Conservation (phyloP, 2,797 vertebrate genomes). For the Hoplostethus mediterraneus region DNA sequence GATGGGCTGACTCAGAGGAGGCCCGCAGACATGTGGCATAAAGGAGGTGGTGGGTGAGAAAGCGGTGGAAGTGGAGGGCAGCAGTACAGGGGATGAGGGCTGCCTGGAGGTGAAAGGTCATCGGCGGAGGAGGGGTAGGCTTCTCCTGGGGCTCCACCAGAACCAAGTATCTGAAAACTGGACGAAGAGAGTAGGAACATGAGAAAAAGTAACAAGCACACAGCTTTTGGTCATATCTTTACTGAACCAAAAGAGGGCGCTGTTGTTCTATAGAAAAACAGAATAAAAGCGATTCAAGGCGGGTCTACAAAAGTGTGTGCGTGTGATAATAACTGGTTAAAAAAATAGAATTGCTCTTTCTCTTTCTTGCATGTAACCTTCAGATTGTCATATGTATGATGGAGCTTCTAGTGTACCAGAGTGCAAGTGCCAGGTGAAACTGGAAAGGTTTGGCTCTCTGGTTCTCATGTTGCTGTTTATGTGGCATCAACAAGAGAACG, state of each 20-base stretch:
- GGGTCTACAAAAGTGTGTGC: too few relatives aligned
- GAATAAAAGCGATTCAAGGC: background rate
- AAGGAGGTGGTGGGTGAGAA: slow-evolving; percentile 48
- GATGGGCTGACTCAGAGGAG: background rate
- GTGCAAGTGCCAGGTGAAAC: too few relatives aligned
- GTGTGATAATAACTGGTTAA: too few relatives aligned
- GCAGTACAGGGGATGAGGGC: slow-evolving; percentile 41
- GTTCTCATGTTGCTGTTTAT: background rate
- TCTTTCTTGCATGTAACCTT: too few relatives aligned
- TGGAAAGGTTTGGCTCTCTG: background rate
- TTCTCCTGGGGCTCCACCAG: slow-evolving; percentile 34
- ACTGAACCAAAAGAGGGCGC: slow-evolving; percentile 44
- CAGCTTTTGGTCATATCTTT: background rate
- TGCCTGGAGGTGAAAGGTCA: slow-evolving; percentile 64
- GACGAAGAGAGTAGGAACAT: slow-evolving; percentile 1
- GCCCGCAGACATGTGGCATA: slow-evolving; percentile 35
- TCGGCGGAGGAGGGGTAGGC: slow-evolving; percentile 63
- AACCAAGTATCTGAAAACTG: slow-evolving; percentile 34
- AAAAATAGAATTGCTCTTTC: too few relatives aligned
- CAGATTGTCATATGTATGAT: too few relatives aligned
- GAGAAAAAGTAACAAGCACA: background rate
- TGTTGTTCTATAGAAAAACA: slow-evolving; percentile 1
- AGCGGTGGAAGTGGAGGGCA: slow-evolving; percentile 31
- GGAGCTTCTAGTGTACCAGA: too few relatives aligned
- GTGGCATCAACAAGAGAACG: too few relatives aligned